Percentiles rank a stretch among this genome's conserved stretches.
phyloP scores from a whole-genome alignment of 2,113 vertebrate species.

The Oryzias woworae region DNA sequence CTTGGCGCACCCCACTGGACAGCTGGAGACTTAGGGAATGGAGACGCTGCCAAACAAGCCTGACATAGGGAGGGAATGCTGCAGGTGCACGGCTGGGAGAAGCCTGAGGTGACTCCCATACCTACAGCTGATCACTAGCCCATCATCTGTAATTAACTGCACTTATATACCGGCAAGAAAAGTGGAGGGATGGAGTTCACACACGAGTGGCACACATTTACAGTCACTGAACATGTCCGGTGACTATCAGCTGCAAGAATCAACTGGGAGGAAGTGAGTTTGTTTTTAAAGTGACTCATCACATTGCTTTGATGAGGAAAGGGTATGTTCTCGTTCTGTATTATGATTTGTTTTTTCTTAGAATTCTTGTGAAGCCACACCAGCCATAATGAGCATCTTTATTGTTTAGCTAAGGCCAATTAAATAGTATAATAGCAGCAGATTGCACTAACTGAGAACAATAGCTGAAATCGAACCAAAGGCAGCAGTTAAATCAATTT shows the following conservation, averaged over 20 bases:
- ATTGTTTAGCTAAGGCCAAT: constrained; percentile 38
- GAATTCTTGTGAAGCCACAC: constrained; percentile 34
- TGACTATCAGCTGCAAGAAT: background rate
- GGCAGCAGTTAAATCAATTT: constrained; percentile 33
- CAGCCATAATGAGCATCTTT: constrained; percentile 27
- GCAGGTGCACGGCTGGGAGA: constrained; percentile 68
- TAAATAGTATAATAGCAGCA: constrained; percentile 30
- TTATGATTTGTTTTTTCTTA: constrained; percentile 35
- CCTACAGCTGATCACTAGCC: constrained; percentile 78
- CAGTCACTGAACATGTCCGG: constrained; percentile 20
- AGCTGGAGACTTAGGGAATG: constrained; percentile 89
- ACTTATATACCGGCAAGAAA: constrained; percentile 65
- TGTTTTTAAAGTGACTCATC: constrained; percentile 21
- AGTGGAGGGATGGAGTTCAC: constrained; percentile 20
- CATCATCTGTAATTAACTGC: constrained; percentile 80
- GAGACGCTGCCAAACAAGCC: constrained; percentile 83
- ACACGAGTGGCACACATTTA: constrained; percentile 13
- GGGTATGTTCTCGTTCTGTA: constrained; percentile 6
- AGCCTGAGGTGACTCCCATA: constrained; percentile 76
- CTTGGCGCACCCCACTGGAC: constrained; percentile 93
- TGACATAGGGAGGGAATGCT: constrained; percentile 77
- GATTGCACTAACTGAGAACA: constrained; percentile 28
- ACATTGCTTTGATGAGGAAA: constrained; percentile 31
- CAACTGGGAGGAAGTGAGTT: constrained; percentile 2
- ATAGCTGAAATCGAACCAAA: constrained; percentile 15